Evolutionary conservation across 2,888 invertebrate species (phyloP), one percentile per base, ranked within the genome.

Genomic region (Hartigia nigra): DNA sequence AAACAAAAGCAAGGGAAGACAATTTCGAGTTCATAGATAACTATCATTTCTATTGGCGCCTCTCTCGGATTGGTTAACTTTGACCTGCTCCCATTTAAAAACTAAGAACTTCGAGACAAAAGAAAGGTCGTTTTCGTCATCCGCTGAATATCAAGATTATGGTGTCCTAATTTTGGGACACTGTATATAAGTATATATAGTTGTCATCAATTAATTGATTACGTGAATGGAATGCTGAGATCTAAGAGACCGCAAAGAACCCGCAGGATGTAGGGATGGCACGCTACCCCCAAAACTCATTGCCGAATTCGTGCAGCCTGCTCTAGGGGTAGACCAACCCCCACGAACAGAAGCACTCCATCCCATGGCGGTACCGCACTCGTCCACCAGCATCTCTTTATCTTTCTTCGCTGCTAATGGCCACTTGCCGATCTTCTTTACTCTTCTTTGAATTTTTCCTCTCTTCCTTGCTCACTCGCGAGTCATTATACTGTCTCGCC

Each of bases 211-310:
- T 69, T 75, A 74, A 35, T 39, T 34, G 78, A 81, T 83, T 84
- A 90, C 90, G 88, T 91, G 90, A 81, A 86, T 86, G 55, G 90
- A 91, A 76, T 91, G 90, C 81, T 91, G 91, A 75, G 91, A 91
- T 81, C 91, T 84, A 69, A 91, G 83, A 5, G 91, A 90, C 82
- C 90, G 86, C 81, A 91, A 86, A 74, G 91, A 91, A 79, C 90
- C 91, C 31, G 90, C 84, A 12, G 89, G 90, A 80, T 91, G 90
- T n/a, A 91, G 88, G 12, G 90, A 91, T 31, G 90, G 91, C 74
- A 91, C 91, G 80, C 91, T 91, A 77, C 91, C 91, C n/a, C 90
- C 90, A 80, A 91, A 90, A 84, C 90, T 90, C 90, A 89, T 90
- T 77, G 88, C 85, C 14, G 91, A 90, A 85, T 89, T 89, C 82